Conservation (phyloP, 1,140 invertebrate species). For the Drosophila erecta region DNA sequence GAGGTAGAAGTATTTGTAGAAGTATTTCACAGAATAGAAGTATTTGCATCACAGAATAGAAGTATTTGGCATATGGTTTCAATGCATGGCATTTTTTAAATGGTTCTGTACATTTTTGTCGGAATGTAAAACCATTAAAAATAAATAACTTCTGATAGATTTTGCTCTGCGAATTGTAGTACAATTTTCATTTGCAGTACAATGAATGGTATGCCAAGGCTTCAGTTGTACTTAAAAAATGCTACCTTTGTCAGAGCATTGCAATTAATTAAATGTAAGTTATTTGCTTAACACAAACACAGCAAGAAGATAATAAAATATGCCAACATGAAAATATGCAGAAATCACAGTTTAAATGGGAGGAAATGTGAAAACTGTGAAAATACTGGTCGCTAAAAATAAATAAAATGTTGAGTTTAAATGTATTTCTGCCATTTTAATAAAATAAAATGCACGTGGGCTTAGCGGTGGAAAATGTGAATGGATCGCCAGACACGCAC, state of each 20-base stretch:
- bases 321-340: slow-evolving; percentile 25
- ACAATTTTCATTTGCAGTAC: background rate
- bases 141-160: too few relatives aligned
- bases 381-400: slow-evolving; percentile 16
- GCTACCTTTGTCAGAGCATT: slow-evolving; percentile 8
- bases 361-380: slow-evolving; percentile 5
- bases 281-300: slow-evolving; percentile 32
- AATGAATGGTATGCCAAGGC: background rate
- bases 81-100: too few relatives aligned
- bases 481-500: slow-evolving; percentile 52
- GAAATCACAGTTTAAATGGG: slow-evolving; percentile 39
- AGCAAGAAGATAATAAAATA: slow-evolving; percentile 19
- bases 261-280: slow-evolving; percentile 58
- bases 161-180: background rate
- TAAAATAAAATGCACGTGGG: slow-evolving; percentile 80
- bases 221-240: slow-evolving; percentile 12
- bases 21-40: background rate
- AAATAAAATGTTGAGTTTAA: slow-evolving; percentile 66
- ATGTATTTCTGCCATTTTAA: slow-evolving; percentile 80
- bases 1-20: background rate
- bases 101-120: too few relatives aligned
- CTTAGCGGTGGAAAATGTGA: slow-evolving; percentile 62
- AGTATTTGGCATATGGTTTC: too few relatives aligned
- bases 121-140: too few relatives aligned
- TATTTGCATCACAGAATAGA: background rate